Evolutionary conservation across 1,140 invertebrate species (phyloP).

Genomic region (Ceratitis capitata): DNA sequence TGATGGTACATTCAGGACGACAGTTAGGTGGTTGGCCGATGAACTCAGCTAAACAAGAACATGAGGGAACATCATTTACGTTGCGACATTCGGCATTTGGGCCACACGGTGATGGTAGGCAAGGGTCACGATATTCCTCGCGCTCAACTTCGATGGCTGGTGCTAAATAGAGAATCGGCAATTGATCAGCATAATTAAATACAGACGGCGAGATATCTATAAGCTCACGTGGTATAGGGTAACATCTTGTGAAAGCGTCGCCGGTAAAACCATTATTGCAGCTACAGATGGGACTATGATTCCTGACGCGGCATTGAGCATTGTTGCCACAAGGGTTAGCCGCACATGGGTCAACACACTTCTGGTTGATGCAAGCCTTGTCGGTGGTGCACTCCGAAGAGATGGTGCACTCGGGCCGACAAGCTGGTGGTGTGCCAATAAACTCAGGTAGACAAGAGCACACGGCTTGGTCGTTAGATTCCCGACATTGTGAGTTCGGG

Average conservation of each 20-base stretch:
- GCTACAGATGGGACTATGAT: constrained; percentile 78
- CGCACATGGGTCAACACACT: constrained; percentile 75
- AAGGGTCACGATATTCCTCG: constrained; percentile 72
- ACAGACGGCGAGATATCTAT: neutral
- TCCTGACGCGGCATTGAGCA: constrained; percentile 77
- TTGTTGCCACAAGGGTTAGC: constrained; percentile 76
- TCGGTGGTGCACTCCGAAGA: constrained; percentile 74
- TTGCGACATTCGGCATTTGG: constrained; percentile 82
- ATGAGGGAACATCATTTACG: constrained; percentile 76
- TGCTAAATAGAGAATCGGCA: constrained; percentile 65
- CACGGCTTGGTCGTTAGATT: constrained; percentile 70
- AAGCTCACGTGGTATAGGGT: constrained; percentile 70
- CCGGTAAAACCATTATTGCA: constrained; percentile 73
- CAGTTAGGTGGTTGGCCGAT: constrained; percentile 84
- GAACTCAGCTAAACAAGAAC: constrained; percentile 80
- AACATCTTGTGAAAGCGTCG: constrained; percentile 75
- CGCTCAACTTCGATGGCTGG: constrained; percentile 73
- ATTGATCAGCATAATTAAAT: neutral
- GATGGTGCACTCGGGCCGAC: constrained; percentile 73
- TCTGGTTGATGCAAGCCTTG: constrained; percentile 75
- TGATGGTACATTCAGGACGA: constrained; percentile 83
- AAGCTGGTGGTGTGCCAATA: constrained; percentile 72
- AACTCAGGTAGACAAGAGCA: constrained; percentile 74
- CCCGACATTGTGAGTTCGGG: constrained; percentile 72
- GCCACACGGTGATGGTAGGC: constrained; percentile 82